A percentile compares a stretch with the other conserved stretches of the same genome.
These are phyloP conservation scores for Eulemur rufifrons DNA, from an alignment of 2,113 vertebrate genomes.

Conservation along the genomic window DNA sequence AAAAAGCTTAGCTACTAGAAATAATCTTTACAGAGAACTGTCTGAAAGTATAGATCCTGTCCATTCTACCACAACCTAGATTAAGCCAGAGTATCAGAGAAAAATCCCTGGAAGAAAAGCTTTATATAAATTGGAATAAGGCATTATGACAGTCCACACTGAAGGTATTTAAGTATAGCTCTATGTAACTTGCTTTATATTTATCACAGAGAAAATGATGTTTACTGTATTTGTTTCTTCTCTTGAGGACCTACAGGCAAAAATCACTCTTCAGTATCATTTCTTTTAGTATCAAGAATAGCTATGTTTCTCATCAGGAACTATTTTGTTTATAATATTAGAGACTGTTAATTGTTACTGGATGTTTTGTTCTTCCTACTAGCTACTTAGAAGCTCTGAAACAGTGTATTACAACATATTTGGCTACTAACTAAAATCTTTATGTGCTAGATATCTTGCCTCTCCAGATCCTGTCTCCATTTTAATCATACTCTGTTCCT, in stretches of 20 bases:
- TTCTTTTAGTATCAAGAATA: background rate
- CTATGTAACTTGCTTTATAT: background rate
- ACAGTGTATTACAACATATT: background rate
- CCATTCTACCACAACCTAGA: background rate
- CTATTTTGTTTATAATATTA: background rate
- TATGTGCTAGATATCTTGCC: background rate
- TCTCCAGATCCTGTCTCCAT: background rate
- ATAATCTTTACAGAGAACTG: background rate
- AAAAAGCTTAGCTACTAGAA: background rate
- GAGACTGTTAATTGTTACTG: background rate
- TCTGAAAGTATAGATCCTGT: background rate
- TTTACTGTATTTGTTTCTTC: background rate
- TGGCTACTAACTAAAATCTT: background rate
- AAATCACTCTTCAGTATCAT: background rate
- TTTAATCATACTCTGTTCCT: background rate
- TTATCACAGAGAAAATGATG: background rate
- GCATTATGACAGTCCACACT: background rate
- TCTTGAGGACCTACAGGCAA: background rate
- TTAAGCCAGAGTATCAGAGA: background rate
- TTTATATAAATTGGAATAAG: background rate
- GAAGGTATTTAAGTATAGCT: background rate
- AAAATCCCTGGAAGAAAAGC: background rate
- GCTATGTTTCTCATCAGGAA: background rate
- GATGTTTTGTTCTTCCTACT: background rate
- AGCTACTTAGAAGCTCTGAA: background rate